Evolutionary conservation across 2,888 invertebrate genomes (phyloP).

Genomic region (Andrena bicolor): DNA sequence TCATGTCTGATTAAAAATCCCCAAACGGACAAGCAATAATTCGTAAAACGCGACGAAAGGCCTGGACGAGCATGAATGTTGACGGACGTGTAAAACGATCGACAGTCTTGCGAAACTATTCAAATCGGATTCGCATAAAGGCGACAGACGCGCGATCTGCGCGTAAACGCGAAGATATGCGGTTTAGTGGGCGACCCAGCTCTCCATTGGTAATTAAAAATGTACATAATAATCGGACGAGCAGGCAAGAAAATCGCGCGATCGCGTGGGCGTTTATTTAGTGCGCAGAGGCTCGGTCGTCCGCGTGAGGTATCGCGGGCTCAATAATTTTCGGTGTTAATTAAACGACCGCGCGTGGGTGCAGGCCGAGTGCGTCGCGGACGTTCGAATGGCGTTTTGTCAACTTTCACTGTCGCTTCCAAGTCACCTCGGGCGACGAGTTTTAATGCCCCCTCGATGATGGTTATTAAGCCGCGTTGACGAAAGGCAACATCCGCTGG

Average conservation of each 20-base stretch:
- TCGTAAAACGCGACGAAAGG: neutral
- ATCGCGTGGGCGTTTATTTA: slow-evolving; percentile 68
- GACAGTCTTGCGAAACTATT: slow-evolving; percentile 6
- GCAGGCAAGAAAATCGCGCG: slow-evolving; percentile 49
- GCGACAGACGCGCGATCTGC: slow-evolving; percentile 1
- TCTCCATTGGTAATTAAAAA: slow-evolving; percentile 66
- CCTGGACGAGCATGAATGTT: neutral
- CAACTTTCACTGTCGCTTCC: slow-evolving; percentile 71
- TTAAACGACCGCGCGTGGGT: slow-evolving; percentile 72
- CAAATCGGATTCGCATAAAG: neutral
- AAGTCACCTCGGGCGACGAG: slow-evolving; percentile 26
- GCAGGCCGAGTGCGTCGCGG: slow-evolving; percentile 50
- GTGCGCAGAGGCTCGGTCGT: slow-evolving; percentile 42
- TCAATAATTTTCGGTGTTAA: slow-evolving; percentile 73
- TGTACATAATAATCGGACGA: slow-evolving; percentile 64
- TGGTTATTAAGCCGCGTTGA: slow-evolving; percentile 60
- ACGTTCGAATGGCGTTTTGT: slow-evolving; percentile 62
- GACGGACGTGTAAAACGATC: neutral
- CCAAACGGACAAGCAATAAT: neutral
- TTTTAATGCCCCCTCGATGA: slow-evolving; percentile 46
- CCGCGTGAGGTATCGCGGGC: slow-evolving; percentile 47
- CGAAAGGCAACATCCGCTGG: slow-evolving; percentile 48
- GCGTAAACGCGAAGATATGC: slow-evolving; percentile 31
- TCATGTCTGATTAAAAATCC: neutral
- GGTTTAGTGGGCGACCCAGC: slow-evolving; percentile 49